Evolutionary conservation across 2,888 invertebrate species (phyloP).

Genomic region (Bugula neritina): DNA sequence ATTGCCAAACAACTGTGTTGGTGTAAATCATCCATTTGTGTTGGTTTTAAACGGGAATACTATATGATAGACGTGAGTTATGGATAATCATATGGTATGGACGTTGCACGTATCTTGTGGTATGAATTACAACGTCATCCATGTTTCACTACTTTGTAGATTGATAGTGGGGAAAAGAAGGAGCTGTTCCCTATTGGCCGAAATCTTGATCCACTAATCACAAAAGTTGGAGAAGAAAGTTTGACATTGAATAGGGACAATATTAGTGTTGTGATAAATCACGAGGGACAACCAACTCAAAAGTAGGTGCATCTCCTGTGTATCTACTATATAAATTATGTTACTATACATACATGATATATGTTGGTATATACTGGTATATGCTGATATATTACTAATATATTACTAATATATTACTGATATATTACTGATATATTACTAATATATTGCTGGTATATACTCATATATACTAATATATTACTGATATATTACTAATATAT

Average conservation of each 20-base stretch:
- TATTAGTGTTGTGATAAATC: conserved; percentile 78
- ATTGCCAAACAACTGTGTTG: conserved; percentile 73
- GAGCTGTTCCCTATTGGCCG: conserved; percentile 69
- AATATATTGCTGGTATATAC: too few relatives aligned
- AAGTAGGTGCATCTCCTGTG: conserved; percentile 62
- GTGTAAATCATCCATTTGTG: conserved; percentile 76
- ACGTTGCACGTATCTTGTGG: too few relatives aligned
- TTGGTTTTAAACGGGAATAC: conserved; percentile 80
- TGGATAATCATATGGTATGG: too few relatives aligned
- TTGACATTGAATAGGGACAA: conserved; percentile 79
- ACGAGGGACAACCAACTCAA: conserved; percentile 65
- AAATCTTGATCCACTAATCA: conserved; percentile 53
- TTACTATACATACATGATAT: too few relatives aligned
- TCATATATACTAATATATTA: too few relatives aligned
- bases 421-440: too few relatives aligned
- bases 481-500: too few relatives aligned
- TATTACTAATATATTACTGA: too few relatives aligned
- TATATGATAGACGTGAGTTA: conserved; percentile 66
- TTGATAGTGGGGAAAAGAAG: conserved; percentile 61
- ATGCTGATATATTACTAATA: too few relatives aligned
- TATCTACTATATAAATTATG: too few relatives aligned
- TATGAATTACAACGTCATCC: too few relatives aligned
- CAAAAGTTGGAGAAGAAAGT: conserved; percentile 46
- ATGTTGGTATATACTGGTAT: too few relatives aligned
- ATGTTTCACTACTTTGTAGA: conserved; percentile 39